Conservation (phyloP, 2,888 invertebrate genomes). For the Caenorhabditis plicata region DNA sequence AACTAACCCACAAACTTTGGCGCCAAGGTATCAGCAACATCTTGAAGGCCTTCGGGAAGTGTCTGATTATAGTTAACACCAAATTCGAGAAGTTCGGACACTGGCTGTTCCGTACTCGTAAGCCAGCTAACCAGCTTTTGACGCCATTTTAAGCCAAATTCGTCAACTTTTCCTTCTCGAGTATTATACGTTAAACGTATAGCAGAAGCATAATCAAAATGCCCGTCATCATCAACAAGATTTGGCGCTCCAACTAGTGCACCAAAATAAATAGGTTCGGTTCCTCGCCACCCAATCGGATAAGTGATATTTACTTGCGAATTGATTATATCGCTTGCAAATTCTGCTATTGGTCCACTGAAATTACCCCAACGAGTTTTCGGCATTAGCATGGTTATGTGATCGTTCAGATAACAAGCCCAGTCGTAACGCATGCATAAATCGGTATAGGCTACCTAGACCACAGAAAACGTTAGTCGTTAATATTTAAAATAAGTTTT, state of each 20-base stretch:
- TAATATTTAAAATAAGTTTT: not conserved
- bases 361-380: slow-evolving; percentile 58
- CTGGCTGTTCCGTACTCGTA: slow-evolving; percentile 52
- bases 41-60: slow-evolving; percentile 61
- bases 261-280: slow-evolving; percentile 64
- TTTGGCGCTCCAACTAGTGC: slow-evolving; percentile 59
- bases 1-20: slow-evolving; percentile 50
- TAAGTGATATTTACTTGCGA: slow-evolving; percentile 63
- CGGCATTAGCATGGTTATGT: slow-evolving; percentile 68
- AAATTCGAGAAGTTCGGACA: slow-evolving; percentile 60
- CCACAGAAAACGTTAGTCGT: not conserved
- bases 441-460: slow-evolving; percentile 77
- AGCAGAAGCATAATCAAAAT: slow-evolving; percentile 63
- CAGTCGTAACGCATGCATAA: slow-evolving; percentile 74
- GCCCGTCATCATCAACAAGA: slow-evolving; percentile 58
- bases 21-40: slow-evolving; percentile 47
- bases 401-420: slow-evolving; percentile 63
- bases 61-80: slow-evolving; percentile 62
- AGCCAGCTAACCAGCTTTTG: slow-evolving; percentile 53
- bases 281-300: slow-evolving; percentile 65
- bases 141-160: slow-evolving; percentile 50
- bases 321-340: slow-evolving; percentile 61
- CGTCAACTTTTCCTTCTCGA: slow-evolving; percentile 50
- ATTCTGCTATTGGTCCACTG: slow-evolving; percentile 55
- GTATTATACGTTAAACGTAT: slow-evolving; percentile 63